These are phyloP conservation scores for Holcopasites calliopsidis DNA, from an alignment of 1,140 invertebrate species.

Conservation along the genomic window DNA sequence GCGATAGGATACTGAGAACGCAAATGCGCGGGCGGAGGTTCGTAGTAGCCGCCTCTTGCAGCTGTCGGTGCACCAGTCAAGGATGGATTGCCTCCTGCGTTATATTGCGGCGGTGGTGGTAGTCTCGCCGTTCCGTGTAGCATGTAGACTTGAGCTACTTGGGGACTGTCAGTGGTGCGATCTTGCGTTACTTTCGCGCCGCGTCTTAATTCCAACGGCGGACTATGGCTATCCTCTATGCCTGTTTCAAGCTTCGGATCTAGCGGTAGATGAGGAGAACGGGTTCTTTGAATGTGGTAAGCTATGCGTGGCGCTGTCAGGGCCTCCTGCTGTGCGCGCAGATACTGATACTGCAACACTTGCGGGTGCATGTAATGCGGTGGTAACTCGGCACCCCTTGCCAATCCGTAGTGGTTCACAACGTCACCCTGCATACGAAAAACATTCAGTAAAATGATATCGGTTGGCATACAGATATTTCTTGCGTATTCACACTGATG, in stretches of 20 bases:
- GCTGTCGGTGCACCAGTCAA: constrained; percentile 64
- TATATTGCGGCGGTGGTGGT: constrained; percentile 75
- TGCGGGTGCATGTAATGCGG: constrained; percentile 84
- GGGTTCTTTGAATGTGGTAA: constrained; percentile 75
- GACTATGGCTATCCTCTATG: constrained; percentile 84
- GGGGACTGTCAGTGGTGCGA: constrained; percentile 87
- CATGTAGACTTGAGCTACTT: constrained; percentile 86
- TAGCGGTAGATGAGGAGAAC: constrained; percentile 74
- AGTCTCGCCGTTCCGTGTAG: constrained; percentile 77
- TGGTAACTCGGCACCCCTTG: constrained; percentile 69
- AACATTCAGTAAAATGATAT: no score
- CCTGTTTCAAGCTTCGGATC: constrained; percentile 81
- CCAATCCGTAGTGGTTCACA: constrained; percentile 74
- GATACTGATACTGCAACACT: constrained; percentile 86
- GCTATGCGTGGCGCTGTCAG: constrained; percentile 79
- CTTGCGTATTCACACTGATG: not conserved
- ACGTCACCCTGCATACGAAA: constrained; percentile 82
- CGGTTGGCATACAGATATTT: not conserved
- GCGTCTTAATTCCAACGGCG: constrained; percentile 86
- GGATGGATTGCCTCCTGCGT: constrained; percentile 60
- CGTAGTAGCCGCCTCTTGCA: constrained; percentile 78
- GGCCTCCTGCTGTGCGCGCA: constrained; percentile 84
- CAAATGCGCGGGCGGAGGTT: constrained; percentile 85
- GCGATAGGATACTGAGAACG: constrained; percentile 76
- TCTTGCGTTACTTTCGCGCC: constrained; percentile 85